These are phyloP conservation scores for Cygnus buccinator DNA, from an alignment of 2,113 vertebrate genomes.

Conservation along the genomic window DNA sequence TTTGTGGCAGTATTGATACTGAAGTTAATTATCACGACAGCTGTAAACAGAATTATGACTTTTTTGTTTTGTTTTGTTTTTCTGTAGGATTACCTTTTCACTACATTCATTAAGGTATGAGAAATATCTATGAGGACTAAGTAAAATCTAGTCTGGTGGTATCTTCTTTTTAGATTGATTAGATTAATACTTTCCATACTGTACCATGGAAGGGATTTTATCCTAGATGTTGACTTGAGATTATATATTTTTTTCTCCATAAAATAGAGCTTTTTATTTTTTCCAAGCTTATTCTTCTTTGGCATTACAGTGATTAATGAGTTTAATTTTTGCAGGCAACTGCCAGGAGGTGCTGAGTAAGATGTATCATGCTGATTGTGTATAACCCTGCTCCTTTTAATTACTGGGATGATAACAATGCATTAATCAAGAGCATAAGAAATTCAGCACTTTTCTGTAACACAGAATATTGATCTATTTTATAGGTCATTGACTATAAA, in stretches of 20 bases:
- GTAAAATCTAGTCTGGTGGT: not conserved
- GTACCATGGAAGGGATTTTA: not conserved
- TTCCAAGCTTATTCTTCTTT: conserved; percentile 58
- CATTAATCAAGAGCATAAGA: conserved; percentile 69
- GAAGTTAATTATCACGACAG: not conserved
- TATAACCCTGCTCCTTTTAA: conserved; percentile 72
- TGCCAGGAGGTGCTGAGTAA: conserved; percentile 79
- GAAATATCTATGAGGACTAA: not conserved
- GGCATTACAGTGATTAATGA: conserved; percentile 77
- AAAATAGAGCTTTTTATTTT: conserved; percentile 55
- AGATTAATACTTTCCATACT: conserved; percentile 1
- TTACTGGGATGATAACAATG: conserved; percentile 72
- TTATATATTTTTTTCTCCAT: not conserved
- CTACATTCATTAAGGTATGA: not conserved
- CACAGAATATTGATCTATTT: conserved; percentile 53
- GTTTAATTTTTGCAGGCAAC: conserved; percentile 79
- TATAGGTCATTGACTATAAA: conserved; percentile 28
- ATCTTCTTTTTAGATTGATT: not conserved
- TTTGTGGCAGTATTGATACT: not conserved
- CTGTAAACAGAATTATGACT: not conserved
- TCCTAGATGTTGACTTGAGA: conserved; percentile 23
- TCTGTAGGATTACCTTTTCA: not conserved
- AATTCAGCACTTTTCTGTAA: conserved; percentile 44
- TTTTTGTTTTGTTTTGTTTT: not conserved
- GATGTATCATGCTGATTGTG: conserved; percentile 70